phyloP scores from a whole-genome alignment of 1,140 invertebrate genomes.

The Drosophila burlai region DNA sequence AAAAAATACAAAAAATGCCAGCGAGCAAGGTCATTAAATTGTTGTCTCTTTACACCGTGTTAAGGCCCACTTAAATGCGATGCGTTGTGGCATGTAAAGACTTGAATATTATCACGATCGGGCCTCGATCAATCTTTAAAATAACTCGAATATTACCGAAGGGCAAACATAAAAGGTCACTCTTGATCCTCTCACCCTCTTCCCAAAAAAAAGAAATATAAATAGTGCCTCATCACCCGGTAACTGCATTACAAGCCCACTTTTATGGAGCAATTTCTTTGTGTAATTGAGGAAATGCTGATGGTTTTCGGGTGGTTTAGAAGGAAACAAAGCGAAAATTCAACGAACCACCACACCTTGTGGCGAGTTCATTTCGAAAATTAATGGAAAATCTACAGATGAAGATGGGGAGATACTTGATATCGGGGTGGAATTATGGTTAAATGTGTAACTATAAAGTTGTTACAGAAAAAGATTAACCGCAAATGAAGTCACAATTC shows the following conservation, averaged over 20 bases:
- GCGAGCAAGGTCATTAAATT: constrained; percentile 53
- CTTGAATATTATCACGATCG: constrained; percentile 21
- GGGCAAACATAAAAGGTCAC: constrained; percentile 8
- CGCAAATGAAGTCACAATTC: constrained; percentile 23
- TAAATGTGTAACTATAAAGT: constrained; percentile 20
- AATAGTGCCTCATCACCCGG: constrained; percentile 35
- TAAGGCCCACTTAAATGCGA: constrained; percentile 14
- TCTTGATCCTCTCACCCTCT: background rate
- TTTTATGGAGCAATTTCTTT: constrained; percentile 43
- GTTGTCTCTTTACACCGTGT: constrained; percentile 32
- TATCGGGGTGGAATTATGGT: constrained; percentile 2
- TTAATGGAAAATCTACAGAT: constrained; percentile 29
- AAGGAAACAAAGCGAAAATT: constrained; percentile 33
- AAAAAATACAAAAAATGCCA: constrained; percentile 28
- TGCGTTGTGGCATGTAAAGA: constrained; percentile 19
- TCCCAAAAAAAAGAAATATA: background rate
- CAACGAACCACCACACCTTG: constrained; percentile 32
- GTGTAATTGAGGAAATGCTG: constrained; percentile 42
- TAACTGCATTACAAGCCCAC: constrained; percentile 28
- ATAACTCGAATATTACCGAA: constrained; percentile 10
- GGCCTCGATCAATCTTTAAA: constrained; percentile 12
- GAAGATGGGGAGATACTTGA: background rate
- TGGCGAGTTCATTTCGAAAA: constrained; percentile 23
- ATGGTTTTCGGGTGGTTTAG: constrained; percentile 32
- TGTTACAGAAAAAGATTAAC: constrained; percentile 2